Conservation (phyloP, 2,888 invertebrate species). For the Lymantria monacha region DNA sequence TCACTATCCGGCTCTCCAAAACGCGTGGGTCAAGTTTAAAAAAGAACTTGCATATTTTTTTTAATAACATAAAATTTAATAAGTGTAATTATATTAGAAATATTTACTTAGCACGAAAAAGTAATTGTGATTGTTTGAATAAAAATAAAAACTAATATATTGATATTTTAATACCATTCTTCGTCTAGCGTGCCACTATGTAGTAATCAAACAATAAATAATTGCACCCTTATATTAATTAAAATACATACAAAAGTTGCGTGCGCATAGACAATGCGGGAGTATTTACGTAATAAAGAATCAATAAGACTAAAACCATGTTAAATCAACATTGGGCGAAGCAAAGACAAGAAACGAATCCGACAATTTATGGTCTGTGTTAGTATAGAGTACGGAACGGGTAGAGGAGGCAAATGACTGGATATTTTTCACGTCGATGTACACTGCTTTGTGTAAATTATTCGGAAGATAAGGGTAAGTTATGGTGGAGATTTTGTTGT, state of each 20-base stretch:
- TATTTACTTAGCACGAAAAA: too few relatives aligned
- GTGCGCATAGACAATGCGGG: conserved; percentile 76
- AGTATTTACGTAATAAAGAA: conserved; percentile 77
- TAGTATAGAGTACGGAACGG: conserved; percentile 49
- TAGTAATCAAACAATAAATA: conserved; percentile 52
- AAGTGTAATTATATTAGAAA: too few relatives aligned
- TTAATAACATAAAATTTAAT: too few relatives aligned
- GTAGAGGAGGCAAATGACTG: conserved; percentile 60
- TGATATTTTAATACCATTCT: conserved; percentile 1
- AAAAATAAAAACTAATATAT: not conserved
- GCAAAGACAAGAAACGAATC: conserved; percentile 80
- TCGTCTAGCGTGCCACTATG: conserved; percentile 27
- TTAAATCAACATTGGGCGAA: conserved; percentile 81
- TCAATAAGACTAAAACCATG: conserved; percentile 82
- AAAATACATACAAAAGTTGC: conserved; percentile 62
- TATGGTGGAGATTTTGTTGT: too few relatives aligned
- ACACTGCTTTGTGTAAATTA: conserved; percentile 38
- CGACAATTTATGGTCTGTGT: conserved; percentile 72
- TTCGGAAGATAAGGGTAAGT: conserved; percentile 16
- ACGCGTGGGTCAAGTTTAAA: too few relatives aligned
- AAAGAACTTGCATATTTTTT: too few relatives aligned
- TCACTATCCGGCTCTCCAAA: too few relatives aligned
- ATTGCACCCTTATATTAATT: conserved; percentile 69
- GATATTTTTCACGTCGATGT: conserved; percentile 56
- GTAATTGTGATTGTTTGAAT: not conserved